These are phyloP conservation scores for Sminthurides bifidus DNA, from an alignment of 1,140 invertebrate species.

Conservation along the genomic window DNA sequence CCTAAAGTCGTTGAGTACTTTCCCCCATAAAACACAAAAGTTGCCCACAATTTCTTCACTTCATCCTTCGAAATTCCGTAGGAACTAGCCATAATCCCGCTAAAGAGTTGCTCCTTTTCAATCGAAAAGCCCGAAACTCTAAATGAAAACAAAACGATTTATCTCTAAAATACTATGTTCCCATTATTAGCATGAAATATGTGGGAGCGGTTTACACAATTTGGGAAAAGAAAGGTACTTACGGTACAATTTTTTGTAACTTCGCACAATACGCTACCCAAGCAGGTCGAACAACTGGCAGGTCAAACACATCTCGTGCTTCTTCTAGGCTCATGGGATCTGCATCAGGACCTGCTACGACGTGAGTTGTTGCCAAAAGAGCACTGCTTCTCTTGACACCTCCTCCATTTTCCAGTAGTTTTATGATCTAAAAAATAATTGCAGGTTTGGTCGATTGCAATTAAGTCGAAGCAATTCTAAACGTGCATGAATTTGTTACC, in stretches of 20 bases:
- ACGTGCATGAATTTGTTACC: constrained; percentile 6
- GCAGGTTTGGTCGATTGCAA: neutral
- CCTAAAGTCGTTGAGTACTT: constrained; percentile 10
- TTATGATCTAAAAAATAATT: constrained; percentile 9
- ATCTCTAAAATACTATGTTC: neutral
- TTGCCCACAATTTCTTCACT: constrained; percentile 20
- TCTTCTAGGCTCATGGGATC: constrained; percentile 65
- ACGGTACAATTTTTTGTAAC: constrained; percentile 53
- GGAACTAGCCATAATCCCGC: neutral
- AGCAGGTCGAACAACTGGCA: constrained; percentile 61
- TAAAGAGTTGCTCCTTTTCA: constrained; percentile 18
- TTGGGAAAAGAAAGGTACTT: constrained; percentile 31
- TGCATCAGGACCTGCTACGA: constrained; percentile 68
- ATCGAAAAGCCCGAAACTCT: constrained; percentile 21
- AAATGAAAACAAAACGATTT: neutral
- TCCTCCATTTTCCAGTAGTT: constrained; percentile 51
- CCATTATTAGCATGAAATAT: too few relatives aligned
- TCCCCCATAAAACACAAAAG: constrained; percentile 22
- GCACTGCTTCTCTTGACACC: constrained; percentile 73
- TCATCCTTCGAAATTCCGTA: constrained; percentile 21
- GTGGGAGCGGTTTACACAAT: neutral
- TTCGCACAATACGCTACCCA: constrained; percentile 66
- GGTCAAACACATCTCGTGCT: constrained; percentile 80
- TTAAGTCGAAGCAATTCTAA: neutral
- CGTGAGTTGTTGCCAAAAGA: constrained; percentile 74